These are phyloP conservation scores for Lydus trimaculatus DNA, from an alignment of 2,888 invertebrate species.

Conservation along the genomic window DNA sequence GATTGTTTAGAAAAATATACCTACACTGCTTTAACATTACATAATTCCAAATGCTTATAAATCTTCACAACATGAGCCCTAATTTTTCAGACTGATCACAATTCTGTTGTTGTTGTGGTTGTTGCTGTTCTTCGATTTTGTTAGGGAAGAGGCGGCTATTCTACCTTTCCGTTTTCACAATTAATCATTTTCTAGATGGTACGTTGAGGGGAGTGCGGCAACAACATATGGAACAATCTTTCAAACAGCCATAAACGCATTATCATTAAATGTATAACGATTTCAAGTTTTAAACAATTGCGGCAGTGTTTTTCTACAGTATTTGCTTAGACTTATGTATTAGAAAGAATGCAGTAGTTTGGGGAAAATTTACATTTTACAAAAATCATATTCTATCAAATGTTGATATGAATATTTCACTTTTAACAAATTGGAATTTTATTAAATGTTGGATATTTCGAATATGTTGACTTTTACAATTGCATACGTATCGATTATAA, in stretches of 20 bases:
- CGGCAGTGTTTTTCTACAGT: neutral
- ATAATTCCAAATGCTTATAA: neutral
- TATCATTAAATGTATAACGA: neutral
- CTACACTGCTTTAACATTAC: neutral
- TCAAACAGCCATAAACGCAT: neutral
- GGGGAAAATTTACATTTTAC: too few relatives aligned
- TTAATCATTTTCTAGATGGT: neutral
- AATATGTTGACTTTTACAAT: conserved; percentile 4
- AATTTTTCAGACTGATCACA: neutral
- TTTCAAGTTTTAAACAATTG: too few relatives aligned
- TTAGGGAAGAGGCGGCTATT: neutral
- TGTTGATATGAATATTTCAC: neutral
- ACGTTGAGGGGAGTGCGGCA: neutral
- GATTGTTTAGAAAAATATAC: neutral
- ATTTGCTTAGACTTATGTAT: too few relatives aligned
- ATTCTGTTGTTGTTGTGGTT: neutral
- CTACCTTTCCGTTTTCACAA: neutral
- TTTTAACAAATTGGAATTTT: neutral
- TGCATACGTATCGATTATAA: neutral
- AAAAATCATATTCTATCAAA: too few relatives aligned
- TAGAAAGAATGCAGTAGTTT: too few relatives aligned
- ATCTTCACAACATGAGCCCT: neutral
- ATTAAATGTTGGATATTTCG: neutral
- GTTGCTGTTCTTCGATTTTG: neutral
- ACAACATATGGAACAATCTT: neutral